Conservation (phyloP, 2,113 vertebrate genomes). For the Limnothrissa miodon region DNA sequence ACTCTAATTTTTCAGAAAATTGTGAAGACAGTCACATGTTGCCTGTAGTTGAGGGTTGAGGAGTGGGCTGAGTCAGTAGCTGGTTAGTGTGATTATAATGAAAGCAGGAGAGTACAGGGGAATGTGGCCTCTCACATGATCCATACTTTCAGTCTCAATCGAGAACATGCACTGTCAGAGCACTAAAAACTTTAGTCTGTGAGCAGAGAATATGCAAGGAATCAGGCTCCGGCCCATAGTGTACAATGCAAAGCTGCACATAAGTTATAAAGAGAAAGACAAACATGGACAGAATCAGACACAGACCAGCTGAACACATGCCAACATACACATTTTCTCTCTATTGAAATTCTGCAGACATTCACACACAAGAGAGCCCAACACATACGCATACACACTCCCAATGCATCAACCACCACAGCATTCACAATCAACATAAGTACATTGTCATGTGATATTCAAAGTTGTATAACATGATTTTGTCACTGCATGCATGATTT, state of each 20-base stretch:
- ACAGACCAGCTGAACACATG: too few species aligned
- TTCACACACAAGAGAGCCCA: constrained; percentile 22
- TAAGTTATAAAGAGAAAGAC: too few species aligned
- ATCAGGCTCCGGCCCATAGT: not conserved
- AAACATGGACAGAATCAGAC: too few species aligned
- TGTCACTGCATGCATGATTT: not conserved
- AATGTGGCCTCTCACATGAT: constrained; percentile 62
- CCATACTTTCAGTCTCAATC: constrained; percentile 26
- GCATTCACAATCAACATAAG: not conserved
- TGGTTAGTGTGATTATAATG: constrained; percentile 38
- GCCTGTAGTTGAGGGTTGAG: not conserved
- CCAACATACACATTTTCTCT: too few species aligned
- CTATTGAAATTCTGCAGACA: not conserved
- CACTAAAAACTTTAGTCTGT: not conserved
- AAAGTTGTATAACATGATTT: not conserved
- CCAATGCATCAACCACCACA: not conserved
- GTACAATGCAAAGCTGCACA: not conserved
- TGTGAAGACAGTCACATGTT: constrained; percentile 41
- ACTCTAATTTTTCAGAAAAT: constrained; percentile 19
- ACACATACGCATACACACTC: constrained; percentile 1
- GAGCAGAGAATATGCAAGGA: not conserved
- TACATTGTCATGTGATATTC: not conserved
- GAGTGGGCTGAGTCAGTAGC: constrained; percentile 12
- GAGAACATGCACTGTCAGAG: constrained; percentile 36
- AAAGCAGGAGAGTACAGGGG: constrained; percentile 48